Conservation (phyloP, 2,797 vertebrate species). For the Knipowitschia caucasica region DNA sequence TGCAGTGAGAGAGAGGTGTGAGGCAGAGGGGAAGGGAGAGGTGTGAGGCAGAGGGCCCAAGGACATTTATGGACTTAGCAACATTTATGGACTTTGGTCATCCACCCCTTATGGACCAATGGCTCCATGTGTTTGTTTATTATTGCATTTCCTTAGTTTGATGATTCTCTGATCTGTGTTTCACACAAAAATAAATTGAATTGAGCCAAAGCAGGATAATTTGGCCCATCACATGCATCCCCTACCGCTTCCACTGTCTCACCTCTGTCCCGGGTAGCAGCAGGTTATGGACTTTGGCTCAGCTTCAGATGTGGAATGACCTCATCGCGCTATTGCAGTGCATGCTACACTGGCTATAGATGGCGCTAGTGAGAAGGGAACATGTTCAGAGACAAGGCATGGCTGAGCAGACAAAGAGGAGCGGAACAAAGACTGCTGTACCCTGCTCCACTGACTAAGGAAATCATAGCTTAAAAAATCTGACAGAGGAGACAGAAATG, state of each 20-base stretch:
- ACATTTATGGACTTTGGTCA: no score
- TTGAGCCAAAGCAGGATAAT: no score
- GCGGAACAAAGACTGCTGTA: constrained; percentile 11
- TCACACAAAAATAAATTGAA: no score
- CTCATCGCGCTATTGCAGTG: constrained; percentile 5
- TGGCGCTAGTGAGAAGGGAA: constrained; percentile 45
- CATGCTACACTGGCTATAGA: constrained; percentile 40
- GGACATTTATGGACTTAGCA: no score
- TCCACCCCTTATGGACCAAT: no score
- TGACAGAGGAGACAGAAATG: neutral
- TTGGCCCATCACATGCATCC: constrained; percentile 16
- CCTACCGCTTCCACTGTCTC: constrained; percentile 9
- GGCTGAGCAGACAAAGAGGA: constrained; percentile 24
- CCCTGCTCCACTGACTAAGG: no score
- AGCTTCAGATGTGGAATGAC: constrained; percentile 8
- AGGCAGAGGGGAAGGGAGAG: constrained; percentile 7
- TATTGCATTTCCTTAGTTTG: no score
- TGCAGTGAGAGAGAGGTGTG: neutral
- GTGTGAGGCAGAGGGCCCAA: no score
- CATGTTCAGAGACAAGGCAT: neutral
- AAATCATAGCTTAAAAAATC: neutral
- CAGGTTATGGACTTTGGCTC: constrained; percentile 3
- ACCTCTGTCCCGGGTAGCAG: constrained; percentile 8
- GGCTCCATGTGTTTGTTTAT: no score
- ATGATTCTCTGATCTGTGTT: no score